Conservation (phyloP, 1,140 invertebrate genomes). For the Aphaenogaster rudis region DNA sequence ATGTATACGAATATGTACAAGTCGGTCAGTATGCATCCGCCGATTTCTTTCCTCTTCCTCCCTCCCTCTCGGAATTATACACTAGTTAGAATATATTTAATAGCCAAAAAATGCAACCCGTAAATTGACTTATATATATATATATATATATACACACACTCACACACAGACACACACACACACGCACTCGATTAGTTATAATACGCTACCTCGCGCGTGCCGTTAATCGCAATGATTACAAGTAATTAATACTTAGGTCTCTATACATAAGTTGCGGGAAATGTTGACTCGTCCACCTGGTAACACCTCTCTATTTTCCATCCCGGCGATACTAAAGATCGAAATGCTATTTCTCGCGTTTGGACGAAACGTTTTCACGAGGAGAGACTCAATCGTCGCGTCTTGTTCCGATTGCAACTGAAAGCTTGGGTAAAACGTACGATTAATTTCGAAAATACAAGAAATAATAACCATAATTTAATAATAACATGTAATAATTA, state of each 20-base stretch:
- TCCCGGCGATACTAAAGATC: not conserved
- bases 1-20: conserved; percentile 70
- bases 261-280: conserved; percentile 70
- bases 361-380: conserved; percentile 25
- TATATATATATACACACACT: not conserved
- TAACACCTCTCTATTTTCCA: conserved; percentile 70
- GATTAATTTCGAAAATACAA: not conserved
- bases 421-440: not conserved
- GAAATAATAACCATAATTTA: not conserved
- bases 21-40: conserved; percentile 51
- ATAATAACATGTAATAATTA: not conserved
- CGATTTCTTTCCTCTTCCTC: conserved; percentile 32
- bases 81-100: conserved; percentile 71
- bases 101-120: conserved; percentile 74
- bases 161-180: not conserved
- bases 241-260: conserved; percentile 72
- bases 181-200: conserved; percentile 70
- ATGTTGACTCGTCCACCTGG: conserved; percentile 70
- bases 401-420: not conserved
- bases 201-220: conserved; percentile 63
- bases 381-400: not conserved
- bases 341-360: not conserved
- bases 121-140: conserved; percentile 73
- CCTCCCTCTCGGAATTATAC: conserved; percentile 49
- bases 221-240: conserved; percentile 74